Conservation (phyloP, 2,113 vertebrate genomes). For the Cochlearius cochlearius region DNA sequence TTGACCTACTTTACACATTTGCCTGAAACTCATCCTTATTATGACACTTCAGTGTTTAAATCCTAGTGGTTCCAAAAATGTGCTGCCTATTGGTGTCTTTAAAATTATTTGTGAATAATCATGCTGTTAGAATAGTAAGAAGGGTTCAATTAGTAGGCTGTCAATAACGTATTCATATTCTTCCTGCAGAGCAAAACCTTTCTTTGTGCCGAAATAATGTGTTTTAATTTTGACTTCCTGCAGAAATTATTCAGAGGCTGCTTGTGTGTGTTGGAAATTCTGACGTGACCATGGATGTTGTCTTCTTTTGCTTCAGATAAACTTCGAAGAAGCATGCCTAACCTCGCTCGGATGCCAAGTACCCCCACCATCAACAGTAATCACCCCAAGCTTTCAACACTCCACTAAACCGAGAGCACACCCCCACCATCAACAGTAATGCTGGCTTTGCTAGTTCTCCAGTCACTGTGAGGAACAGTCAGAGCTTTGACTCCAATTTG, state of each 20-base stretch:
- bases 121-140: neutral
- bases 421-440: conserved; percentile 70
- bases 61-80: neutral
- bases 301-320: conserved; percentile 80
- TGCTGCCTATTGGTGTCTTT: neutral
- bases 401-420: no score
- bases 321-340: conserved; percentile 96
- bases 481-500: conserved; percentile 93
- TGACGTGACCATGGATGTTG: neutral
- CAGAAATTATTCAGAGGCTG: neutral
- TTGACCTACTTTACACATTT: conserved; percentile 24
- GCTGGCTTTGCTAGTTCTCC: conserved; percentile 77
- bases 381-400: no score
- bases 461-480: conserved; percentile 88
- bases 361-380: conserved; percentile 72
- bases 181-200: neutral
- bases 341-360: conserved; percentile 86
- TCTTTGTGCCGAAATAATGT: neutral
- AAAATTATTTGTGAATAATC: neutral
- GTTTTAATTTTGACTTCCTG: neutral
- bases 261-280: neutral
- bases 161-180: neutral
- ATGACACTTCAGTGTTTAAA: neutral
- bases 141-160: neutral
- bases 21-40: neutral